phyloP scores from a whole-genome alignment of 2,888 invertebrate genomes.

The Pammene aurita region DNA sequence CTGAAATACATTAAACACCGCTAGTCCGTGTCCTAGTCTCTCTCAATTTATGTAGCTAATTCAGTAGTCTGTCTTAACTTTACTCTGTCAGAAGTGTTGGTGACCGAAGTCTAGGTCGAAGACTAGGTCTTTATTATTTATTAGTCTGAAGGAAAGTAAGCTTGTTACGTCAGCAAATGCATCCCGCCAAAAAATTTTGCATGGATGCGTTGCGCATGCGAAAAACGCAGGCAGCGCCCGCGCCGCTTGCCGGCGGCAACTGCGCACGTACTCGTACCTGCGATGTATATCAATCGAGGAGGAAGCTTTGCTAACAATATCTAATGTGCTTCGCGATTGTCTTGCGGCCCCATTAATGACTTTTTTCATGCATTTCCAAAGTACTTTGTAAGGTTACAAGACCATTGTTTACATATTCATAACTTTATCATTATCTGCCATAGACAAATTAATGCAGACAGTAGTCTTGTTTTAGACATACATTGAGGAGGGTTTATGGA shows the following conservation, averaged over 20 bases:
- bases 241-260: slow-evolving; percentile 63
- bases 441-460: neutral
- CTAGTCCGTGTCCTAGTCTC: too few species aligned
- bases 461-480: neutral
- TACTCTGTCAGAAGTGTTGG: neutral
- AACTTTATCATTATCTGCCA: slow-evolving; percentile 18
- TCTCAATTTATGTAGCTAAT: neutral
- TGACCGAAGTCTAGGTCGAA: too few species aligned
- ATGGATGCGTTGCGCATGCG: slow-evolving; percentile 81
- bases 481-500: neutral
- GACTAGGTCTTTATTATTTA: slow-evolving; percentile 1
- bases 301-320: slow-evolving; percentile 84
- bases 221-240: slow-evolving; percentile 60
- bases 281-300: slow-evolving; percentile 81
- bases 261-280: slow-evolving; percentile 76
- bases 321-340: slow-evolving; percentile 76
- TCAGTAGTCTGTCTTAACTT: neutral
- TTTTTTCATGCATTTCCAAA: slow-evolving; percentile 68
- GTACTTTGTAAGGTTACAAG: slow-evolving; percentile 61
- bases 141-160: slow-evolving; percentile 59
- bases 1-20: too few species aligned
- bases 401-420: slow-evolving; percentile 71
- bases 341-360: slow-evolving; percentile 76
- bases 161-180: slow-evolving; percentile 73
- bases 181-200: slow-evolving; percentile 83